Percentiles rank a stretch among this genome's conserved stretches.
These are phyloP conservation scores for Zaprionus kolodkinae DNA, from an alignment of 1,140 invertebrate genomes.

Conservation along the genomic window DNA sequence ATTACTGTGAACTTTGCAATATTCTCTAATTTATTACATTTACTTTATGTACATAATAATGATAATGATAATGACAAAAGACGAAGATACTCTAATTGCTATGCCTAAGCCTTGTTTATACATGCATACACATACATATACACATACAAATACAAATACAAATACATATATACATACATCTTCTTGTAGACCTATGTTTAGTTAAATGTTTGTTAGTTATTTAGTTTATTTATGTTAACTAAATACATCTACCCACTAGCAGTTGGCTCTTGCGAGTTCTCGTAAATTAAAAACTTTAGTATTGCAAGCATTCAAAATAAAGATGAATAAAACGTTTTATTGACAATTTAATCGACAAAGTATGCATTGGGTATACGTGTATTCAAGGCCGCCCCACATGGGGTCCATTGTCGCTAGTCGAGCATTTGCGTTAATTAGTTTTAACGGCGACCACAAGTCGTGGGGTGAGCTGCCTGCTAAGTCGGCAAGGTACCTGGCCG, in stretches of 20 bases:
- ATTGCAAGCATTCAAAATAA: conserved; percentile 75
- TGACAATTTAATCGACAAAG: conserved; percentile 64
- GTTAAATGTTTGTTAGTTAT: conserved; percentile 82
- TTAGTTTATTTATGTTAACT: conserved; percentile 66
- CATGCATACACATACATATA: conserved; percentile 16
- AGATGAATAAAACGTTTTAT: conserved; percentile 75
- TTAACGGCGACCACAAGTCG: conserved; percentile 23
- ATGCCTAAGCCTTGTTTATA: conserved; percentile 43
- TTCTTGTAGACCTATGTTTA: conserved; percentile 44
- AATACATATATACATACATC: neutral
- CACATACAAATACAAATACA: conserved; percentile 7
- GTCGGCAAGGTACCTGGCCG: neutral
- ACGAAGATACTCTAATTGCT: conserved; percentile 51
- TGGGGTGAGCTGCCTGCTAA: neutral
- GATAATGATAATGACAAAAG: neutral
- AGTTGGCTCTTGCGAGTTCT: conserved; percentile 55
- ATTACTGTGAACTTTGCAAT: conserved; percentile 74
- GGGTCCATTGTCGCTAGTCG: neutral
- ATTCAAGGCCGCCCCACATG: conserved; percentile 2
- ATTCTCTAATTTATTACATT: conserved; percentile 80
- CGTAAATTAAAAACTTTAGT: conserved; percentile 63
- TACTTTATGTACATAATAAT: conserved; percentile 60
- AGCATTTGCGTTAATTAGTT: conserved; percentile 72
- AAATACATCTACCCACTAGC: conserved; percentile 53
- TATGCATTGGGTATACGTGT: neutral